Evolutionary conservation across 1,140 invertebrate species (phyloP).

Genomic region (Calliphora vicina): DNA sequence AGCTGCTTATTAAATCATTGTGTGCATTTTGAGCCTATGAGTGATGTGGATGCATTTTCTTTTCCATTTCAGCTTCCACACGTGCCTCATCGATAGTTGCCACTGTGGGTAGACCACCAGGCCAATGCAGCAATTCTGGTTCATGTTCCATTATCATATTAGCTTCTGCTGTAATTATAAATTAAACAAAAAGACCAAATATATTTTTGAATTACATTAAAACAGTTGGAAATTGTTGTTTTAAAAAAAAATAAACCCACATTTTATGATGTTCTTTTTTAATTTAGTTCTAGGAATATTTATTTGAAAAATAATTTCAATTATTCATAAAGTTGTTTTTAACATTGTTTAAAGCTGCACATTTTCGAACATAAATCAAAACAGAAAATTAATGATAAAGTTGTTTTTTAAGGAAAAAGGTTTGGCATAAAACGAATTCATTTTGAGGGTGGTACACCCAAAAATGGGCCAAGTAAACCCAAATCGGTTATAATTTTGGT

Average conservation of each 20-base stretch:
- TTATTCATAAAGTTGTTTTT: background rate
- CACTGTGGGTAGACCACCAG: constrained; percentile 74
- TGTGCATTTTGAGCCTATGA: constrained; percentile 46
- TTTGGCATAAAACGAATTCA: background rate
- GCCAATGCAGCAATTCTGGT: constrained; percentile 70
- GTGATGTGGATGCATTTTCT: constrained; percentile 70
- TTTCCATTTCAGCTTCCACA: constrained; percentile 71
- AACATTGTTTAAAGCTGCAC: background rate
- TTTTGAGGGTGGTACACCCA: constrained; percentile 23
- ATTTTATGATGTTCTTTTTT: background rate
- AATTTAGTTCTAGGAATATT: background rate
- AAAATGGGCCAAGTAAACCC: constrained; percentile 14
- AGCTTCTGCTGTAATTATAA: constrained; percentile 72
- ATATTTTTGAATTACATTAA: background rate
- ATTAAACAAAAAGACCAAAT: background rate
- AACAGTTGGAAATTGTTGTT: no score
- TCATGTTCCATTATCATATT: constrained; percentile 82
- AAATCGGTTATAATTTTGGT: constrained; percentile 22
- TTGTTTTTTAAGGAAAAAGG: background rate
- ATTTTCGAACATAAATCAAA: constrained; percentile 12
- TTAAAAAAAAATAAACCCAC: background rate
- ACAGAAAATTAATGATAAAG: constrained; percentile 12
- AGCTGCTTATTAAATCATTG: background rate
- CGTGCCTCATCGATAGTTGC: constrained; percentile 74
- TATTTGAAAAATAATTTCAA: background rate